phyloP scores from a whole-genome alignment of 2,888 invertebrate genomes.

The Acleris emargana region DNA sequence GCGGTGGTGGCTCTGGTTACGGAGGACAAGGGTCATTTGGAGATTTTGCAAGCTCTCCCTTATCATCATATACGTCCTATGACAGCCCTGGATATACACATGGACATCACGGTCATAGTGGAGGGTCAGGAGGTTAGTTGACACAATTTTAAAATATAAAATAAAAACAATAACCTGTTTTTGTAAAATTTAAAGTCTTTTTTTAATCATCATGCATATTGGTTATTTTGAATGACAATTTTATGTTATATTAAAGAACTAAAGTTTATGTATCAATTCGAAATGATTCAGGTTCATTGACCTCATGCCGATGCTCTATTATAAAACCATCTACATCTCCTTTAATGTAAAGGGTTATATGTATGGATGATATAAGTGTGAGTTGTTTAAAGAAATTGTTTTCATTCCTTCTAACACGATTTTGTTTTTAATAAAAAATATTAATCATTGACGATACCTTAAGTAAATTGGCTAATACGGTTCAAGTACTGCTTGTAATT shows the following conservation, averaged over 20 bases:
- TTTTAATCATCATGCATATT: too few species aligned
- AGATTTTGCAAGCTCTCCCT: slow-evolving; percentile 55
- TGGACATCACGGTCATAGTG: slow-evolving; percentile 53
- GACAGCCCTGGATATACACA: slow-evolving; percentile 61
- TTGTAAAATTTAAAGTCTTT: too few species aligned
- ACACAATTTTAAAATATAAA: too few species aligned
- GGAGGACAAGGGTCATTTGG: slow-evolving; percentile 60
- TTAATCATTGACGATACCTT: too few species aligned
- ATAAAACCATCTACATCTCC: slow-evolving; percentile 49
- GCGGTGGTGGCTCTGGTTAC: slow-evolving; percentile 79
- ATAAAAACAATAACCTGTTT: too few species aligned
- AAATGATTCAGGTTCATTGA: slow-evolving; percentile 54
- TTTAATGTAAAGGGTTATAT: slow-evolving; percentile 6
- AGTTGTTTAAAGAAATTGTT: too few species aligned
- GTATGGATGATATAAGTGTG: too few species aligned
- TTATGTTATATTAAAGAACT: background rate
- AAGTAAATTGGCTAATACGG: too few species aligned
- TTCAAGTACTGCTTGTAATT: too few species aligned
- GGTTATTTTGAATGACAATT: too few species aligned
- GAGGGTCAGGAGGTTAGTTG: slow-evolving; percentile 58
- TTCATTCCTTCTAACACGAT: too few species aligned
- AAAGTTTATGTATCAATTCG: background rate
- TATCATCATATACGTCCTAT: slow-evolving; percentile 66
- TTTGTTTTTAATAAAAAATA: too few species aligned
- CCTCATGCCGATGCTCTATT: slow-evolving; percentile 65